A percentile compares a stretch with the other conserved stretches of the same genome.
phyloP scores from a whole-genome alignment of 1,140 invertebrate genomes.

The Drosophila quadrilineata region DNA sequence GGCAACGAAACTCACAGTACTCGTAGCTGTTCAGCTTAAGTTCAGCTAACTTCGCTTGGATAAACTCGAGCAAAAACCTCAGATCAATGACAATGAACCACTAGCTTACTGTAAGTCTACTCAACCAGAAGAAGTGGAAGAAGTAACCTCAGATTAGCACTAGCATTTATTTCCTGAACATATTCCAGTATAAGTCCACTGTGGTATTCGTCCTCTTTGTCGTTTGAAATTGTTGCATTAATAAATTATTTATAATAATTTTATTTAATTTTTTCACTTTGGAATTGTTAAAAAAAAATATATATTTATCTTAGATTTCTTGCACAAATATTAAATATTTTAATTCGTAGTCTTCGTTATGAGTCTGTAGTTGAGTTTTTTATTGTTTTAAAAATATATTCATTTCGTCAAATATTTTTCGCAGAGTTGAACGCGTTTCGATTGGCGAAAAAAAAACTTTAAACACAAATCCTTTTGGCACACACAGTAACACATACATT shows the following conservation, averaged over 20 bases:
- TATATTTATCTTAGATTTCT: neutral
- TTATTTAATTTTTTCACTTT: neutral
- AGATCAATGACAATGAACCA: conserved; percentile 28
- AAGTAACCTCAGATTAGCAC: neutral
- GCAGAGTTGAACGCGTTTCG: conserved; percentile 18
- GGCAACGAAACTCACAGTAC: neutral
- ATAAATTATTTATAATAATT: neutral
- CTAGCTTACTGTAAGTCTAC: conserved; percentile 10
- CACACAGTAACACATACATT: conserved; percentile 17
- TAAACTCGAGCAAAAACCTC: conserved; percentile 20
- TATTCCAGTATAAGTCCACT: too few relatives aligned
- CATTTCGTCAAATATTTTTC: neutral
- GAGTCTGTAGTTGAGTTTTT: too few relatives aligned
- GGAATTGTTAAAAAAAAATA: too few relatives aligned
- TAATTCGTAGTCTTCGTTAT: too few relatives aligned
- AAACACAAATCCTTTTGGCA: conserved; percentile 30
- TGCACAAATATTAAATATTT: too few relatives aligned
- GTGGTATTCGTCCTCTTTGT: too few relatives aligned
- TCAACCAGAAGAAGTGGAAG: too few relatives aligned
- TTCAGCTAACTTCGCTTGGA: conserved; percentile 39
- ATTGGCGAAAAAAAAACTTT: conserved; percentile 23
- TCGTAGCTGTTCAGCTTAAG: conserved; percentile 17
- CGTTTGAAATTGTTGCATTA: neutral
- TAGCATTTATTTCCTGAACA: neutral
- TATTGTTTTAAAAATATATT: conserved; percentile 3